Percentiles rank a stretch among this genome's conserved stretches.
phyloP scores from a whole-genome alignment of 1,140 invertebrate genomes.

The Euglossa dilemma region DNA sequence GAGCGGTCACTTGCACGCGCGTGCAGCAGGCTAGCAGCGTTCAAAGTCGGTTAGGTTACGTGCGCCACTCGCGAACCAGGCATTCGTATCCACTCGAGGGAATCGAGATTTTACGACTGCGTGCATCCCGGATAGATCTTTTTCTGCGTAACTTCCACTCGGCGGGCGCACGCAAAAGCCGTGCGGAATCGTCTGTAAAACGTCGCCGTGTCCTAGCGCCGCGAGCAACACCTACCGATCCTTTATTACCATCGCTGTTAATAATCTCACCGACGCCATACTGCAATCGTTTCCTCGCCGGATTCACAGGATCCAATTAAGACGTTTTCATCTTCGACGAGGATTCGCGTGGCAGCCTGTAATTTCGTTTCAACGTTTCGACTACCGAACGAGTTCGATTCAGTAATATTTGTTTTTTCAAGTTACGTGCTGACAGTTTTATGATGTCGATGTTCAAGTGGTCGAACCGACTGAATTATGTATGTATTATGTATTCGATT shows the following conservation, averaged over 20 bases:
- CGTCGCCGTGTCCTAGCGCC: neutral
- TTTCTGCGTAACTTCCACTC: constrained; percentile 36
- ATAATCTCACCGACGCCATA: neutral
- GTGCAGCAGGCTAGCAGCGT: neutral
- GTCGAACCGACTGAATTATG: no score
- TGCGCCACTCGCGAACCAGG: neutral
- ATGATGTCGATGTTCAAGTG: no score
- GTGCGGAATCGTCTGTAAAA: constrained; percentile 17
- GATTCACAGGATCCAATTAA: neutral
- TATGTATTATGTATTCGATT: no score
- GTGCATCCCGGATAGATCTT: constrained; percentile 44
- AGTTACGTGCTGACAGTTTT: no score
- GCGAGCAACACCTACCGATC: neutral
- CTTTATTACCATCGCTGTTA: constrained; percentile 5
- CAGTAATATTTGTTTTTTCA: no score
- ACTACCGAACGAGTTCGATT: no score
- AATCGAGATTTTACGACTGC: constrained; percentile 46
- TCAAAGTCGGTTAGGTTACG: constrained; percentile 23
- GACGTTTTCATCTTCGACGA: no score
- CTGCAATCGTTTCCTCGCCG: neutral
- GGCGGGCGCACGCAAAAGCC: constrained; percentile 31
- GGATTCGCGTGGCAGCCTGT: no score
- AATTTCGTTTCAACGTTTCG: no score
- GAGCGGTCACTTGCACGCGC: neutral
- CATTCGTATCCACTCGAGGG: constrained; percentile 38